Evolutionary conservation across 2,888 invertebrate species (phyloP).

Genomic region (Phania funesta): DNA sequence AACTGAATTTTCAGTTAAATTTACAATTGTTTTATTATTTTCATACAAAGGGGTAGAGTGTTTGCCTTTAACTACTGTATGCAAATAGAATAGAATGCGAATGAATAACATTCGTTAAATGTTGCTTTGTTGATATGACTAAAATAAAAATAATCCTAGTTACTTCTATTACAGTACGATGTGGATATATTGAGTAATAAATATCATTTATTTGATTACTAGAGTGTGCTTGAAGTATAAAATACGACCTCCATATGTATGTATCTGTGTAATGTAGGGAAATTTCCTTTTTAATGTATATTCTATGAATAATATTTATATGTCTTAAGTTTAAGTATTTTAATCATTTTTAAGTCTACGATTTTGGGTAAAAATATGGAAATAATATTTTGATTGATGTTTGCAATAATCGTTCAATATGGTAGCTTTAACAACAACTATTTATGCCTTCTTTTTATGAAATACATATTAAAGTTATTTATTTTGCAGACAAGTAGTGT

Average conservation of each 20-base stretch:
- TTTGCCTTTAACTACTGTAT: no score
- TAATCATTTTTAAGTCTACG: not conserved
- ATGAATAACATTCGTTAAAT: no score
- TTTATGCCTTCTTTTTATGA: no score
- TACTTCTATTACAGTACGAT: not conserved
- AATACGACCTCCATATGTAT: not conserved
- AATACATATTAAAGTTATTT: no score
- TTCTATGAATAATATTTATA: not conserved
- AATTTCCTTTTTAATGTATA: not conserved
- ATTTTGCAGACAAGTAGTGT: no score
- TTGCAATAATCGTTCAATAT: not conserved
- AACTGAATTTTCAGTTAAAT: no score
- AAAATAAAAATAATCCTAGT: not conserved
- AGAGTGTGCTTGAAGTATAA: not conserved
- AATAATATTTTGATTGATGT: conserved; percentile 2
- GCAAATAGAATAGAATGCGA: no score
- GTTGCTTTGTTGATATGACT: not conserved
- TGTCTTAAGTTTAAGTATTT: not conserved
- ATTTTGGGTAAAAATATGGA: not conserved
- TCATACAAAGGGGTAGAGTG: no score
- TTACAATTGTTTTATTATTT: no score
- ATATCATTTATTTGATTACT: not conserved
- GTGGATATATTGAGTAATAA: not conserved
- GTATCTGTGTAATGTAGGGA: not conserved
- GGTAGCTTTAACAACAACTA: not conserved